phyloP scores from a whole-genome alignment of 2,888 invertebrate genomes.

The Drosophila cyrtoloma region DNA sequence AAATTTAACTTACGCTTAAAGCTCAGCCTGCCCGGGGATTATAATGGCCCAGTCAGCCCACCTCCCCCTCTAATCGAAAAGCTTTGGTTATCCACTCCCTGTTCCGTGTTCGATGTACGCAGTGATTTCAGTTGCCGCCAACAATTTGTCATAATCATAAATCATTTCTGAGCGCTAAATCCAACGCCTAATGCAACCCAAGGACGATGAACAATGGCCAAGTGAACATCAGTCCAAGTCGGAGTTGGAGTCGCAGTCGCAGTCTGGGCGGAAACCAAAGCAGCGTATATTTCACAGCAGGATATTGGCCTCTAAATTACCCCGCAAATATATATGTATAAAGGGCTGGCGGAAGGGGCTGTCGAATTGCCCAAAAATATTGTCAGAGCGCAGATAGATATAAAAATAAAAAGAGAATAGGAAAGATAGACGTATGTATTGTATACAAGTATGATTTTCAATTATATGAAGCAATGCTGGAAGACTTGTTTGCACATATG shows the following conservation, averaged over 20 bases:
- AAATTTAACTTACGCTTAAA: constrained; percentile 31
- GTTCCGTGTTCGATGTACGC: constrained; percentile 6
- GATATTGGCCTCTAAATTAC: constrained; percentile 84
- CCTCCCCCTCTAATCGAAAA: not conserved
- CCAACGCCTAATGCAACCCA: constrained; percentile 68
- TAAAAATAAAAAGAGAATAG: not conserved
- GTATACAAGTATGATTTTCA: constrained; percentile 81
- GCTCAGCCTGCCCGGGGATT: constrained; percentile 15
- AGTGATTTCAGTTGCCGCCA: constrained; percentile 57
- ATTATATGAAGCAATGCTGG: constrained; percentile 82
- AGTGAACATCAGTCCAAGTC: constrained; percentile 40
- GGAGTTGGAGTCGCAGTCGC: constrained; percentile 13
- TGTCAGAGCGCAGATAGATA: constrained; percentile 31
- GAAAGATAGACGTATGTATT: not conserved
- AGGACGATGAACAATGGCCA: constrained; percentile 56
- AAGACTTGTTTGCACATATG: constrained; percentile 85
- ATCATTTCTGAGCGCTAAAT: constrained; percentile 80
- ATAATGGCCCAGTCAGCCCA: not conserved
- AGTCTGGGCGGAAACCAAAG: constrained; percentile 68
- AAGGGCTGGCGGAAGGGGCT: constrained; percentile 26
- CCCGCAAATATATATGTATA: constrained; percentile 72
- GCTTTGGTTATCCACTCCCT: constrained; percentile 33
- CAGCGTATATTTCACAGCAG: constrained; percentile 84
- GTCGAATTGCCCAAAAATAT: constrained; percentile 48
- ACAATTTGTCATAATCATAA: constrained; percentile 83